Percentiles rank a stretch among this genome's conserved stretches.
Conservation (phyloP, 2,797 vertebrate genomes). For the Lacerta bilineata region DNA sequence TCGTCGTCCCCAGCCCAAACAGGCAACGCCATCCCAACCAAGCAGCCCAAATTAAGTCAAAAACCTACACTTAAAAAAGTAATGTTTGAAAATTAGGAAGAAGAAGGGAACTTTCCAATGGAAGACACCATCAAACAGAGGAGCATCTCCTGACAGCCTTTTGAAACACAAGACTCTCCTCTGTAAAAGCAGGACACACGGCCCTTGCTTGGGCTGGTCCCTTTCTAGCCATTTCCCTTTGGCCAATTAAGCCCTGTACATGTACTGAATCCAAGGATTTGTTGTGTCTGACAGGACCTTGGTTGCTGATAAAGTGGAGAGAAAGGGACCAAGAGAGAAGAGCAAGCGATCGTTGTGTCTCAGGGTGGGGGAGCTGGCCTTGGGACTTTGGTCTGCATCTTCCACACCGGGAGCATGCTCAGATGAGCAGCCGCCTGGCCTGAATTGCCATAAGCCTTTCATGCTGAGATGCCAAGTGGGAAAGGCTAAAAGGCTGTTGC, state of each 20-base stretch:
- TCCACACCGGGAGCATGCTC: background rate
- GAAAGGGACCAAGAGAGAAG: background rate
- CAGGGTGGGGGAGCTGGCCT: background rate
- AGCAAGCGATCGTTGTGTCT: background rate
- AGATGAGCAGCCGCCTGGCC: background rate
- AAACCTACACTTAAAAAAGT: too few species aligned
- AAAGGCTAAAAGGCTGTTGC: background rate
- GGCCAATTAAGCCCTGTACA: background rate
- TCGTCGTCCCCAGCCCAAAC: too few species aligned
- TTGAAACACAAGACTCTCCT: too few species aligned
- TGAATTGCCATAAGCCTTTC: background rate
- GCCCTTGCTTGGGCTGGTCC: background rate
- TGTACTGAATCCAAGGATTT: slow-evolving; percentile 11
- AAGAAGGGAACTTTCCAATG: too few species aligned
- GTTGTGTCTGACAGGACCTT: slow-evolving; percentile 31
- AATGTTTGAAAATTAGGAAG: too few species aligned
- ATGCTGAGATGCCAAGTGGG: background rate
- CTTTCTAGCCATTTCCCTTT: background rate
- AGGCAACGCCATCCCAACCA: too few species aligned
- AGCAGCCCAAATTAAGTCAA: too few species aligned
- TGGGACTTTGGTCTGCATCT: slow-evolving; percentile 18
- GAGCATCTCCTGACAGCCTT: too few species aligned
- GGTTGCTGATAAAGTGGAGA: slow-evolving; percentile 16
- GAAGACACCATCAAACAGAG: too few species aligned
- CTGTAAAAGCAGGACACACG: too few species aligned